Conservation (phyloP, 2,113 vertebrate genomes). For the Numida meleagris region DNA sequence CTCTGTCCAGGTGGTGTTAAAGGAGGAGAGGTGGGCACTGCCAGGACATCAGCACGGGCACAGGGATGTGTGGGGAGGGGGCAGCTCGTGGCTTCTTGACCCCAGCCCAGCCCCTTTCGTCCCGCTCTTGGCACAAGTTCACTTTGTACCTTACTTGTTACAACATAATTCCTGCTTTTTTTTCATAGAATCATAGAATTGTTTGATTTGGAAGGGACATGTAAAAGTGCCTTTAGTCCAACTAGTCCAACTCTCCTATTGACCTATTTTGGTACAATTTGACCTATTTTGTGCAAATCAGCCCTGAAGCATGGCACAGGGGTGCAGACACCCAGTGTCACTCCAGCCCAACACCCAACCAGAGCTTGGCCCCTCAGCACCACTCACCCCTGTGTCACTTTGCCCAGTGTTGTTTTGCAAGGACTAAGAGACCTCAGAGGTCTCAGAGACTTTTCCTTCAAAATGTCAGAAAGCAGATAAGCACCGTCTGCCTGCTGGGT, state of each 20-base stretch:
- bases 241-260: no score
- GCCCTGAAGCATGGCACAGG: background rate
- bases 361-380: background rate
- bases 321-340: background rate
- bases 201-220: no score
- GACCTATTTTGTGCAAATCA: background rate
- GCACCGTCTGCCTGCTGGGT: background rate
- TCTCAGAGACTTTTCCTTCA: background rate
- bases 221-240: no score
- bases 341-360: background rate
- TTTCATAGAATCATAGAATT: no score
- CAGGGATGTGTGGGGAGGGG: no score
- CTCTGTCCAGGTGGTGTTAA: background rate
- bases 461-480: background rate
- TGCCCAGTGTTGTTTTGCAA: accelerated
- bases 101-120: no score
- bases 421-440: background rate
- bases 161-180: no score
- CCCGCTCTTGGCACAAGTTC: background rate
- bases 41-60: accelerated
- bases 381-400: background rate
- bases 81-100: no score
- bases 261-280: background rate
- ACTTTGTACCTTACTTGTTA: background rate
- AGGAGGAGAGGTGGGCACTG: accelerated